Conservation (phyloP, 2,797 vertebrate species). For the Tragopan temminckii region DNA sequence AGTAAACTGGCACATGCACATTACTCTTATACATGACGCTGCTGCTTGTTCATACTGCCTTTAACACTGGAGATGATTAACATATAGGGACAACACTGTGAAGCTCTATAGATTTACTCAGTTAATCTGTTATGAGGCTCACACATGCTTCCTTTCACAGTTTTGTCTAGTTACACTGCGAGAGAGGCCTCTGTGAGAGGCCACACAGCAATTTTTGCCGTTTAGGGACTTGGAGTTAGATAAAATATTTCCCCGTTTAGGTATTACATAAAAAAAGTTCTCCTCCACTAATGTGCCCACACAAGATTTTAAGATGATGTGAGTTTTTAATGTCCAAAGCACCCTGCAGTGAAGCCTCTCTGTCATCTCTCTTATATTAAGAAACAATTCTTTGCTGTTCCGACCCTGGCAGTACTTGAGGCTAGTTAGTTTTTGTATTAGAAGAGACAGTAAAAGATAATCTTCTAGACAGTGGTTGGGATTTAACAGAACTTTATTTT, state of each 20-base stretch:
- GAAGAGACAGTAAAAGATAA: background rate
- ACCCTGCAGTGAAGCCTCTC: background rate
- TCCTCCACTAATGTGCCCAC: background rate
- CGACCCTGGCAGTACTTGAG: background rate
- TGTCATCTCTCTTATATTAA: background rate
- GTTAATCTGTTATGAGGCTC: background rate
- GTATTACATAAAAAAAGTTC: background rate
- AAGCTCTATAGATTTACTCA: background rate
- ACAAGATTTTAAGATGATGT: background rate
- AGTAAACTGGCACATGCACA: background rate
- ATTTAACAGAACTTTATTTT: background rate
- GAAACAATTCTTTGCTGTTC: accelerated
- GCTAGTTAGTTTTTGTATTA: background rate
- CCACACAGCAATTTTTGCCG: background rate
- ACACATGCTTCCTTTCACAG: background rate
- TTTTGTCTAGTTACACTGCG: background rate
- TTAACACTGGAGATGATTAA: background rate
- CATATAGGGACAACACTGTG: accelerated
- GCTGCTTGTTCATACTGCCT: background rate
- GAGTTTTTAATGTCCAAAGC: background rate
- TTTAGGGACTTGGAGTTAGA: background rate
- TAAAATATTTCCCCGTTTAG: background rate
- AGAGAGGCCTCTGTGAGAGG: background rate
- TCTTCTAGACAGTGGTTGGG: background rate
- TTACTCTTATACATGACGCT: background rate